A percentile compares a stretch with the other conserved stretches of the same genome.
Evolutionary conservation across 2,888 invertebrate genomes (phyloP).

Genomic region (Furcula furcula): DNA sequence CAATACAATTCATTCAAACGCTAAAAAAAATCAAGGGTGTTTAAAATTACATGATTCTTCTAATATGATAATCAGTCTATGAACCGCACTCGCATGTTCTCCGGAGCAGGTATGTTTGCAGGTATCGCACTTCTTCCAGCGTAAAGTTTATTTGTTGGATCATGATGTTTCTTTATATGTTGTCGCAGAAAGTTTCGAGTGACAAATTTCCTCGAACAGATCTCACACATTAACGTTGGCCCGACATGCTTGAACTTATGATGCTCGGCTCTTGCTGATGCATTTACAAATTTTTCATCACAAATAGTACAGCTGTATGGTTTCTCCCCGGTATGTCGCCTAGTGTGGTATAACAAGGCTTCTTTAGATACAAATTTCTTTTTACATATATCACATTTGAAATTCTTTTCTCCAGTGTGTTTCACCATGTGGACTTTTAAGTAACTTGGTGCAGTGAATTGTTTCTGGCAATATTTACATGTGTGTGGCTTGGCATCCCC

Average conservation of each 20-base stretch:
- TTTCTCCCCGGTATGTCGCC: conserved; percentile 71
- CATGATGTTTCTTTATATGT: conserved; percentile 63
- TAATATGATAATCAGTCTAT: no score
- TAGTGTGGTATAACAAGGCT: conserved; percentile 64
- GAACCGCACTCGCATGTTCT: conserved; percentile 44
- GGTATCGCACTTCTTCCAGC: conserved; percentile 48
- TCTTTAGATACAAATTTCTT: conserved; percentile 68
- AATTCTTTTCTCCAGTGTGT: conserved; percentile 69
- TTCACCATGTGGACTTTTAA: conserved; percentile 64
- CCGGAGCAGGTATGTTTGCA: conserved; percentile 51
- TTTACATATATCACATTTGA: conserved; percentile 58
- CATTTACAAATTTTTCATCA: conserved; percentile 65
- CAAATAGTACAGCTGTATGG: conserved; percentile 66
- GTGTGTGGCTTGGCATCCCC: conserved; percentile 63
- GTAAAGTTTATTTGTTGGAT: conserved; percentile 63
- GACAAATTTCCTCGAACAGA: conserved; percentile 66
- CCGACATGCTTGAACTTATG: conserved; percentile 67
- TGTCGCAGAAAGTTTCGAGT: conserved; percentile 61
- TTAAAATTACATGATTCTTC: no score
- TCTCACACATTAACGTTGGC: conserved; percentile 62
- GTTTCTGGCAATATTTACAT: conserved; percentile 60
- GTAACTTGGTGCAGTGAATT: conserved; percentile 71
- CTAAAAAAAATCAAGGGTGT: no score
- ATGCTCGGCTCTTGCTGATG: conserved; percentile 70
- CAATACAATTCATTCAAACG: no score